Evolutionary conservation across 2,797 vertebrate genomes (phyloP).

Genomic region (Lagocephalus sceleratus): DNA sequence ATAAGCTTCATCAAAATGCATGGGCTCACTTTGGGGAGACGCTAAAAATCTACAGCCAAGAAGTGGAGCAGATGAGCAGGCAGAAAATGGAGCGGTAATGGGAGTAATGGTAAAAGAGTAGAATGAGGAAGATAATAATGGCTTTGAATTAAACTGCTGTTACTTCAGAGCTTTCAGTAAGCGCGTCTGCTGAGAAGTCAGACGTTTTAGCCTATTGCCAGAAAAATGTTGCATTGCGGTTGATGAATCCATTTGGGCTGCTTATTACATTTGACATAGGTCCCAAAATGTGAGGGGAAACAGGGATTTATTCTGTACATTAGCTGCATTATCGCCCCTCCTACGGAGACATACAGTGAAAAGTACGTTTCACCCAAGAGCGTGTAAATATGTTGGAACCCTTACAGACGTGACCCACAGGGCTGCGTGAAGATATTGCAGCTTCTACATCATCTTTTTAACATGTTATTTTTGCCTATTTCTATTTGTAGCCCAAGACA

Average conservation of each 20-base stretch:
- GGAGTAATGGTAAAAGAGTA: slow-evolving; percentile 12
- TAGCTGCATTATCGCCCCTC: no score
- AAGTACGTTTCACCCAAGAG: no score
- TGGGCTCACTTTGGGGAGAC: background rate
- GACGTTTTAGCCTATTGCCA: background rate
- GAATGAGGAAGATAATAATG: slow-evolving; percentile 32
- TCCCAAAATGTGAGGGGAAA: no score
- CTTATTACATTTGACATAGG: no score
- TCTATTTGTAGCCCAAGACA: no score
- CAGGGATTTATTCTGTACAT: no score
- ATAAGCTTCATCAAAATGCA: background rate
- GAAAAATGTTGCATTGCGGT: background rate
- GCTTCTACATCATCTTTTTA: no score
- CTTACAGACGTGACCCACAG: no score
- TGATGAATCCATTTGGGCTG: background rate
- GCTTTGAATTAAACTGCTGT: slow-evolving; percentile 6
- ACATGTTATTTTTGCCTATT: no score
- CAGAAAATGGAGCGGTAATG: background rate
- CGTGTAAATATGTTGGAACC: no score
- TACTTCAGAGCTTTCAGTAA: slow-evolving; percentile 35
- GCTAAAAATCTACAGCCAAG: background rate
- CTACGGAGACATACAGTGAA: no score
- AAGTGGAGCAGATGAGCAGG: background rate
- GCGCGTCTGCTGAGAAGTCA: slow-evolving; percentile 3
- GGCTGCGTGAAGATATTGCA: no score